phyloP scores from a whole-genome alignment of 2,797 vertebrate genomes.

The Cossypha dichroa region DNA sequence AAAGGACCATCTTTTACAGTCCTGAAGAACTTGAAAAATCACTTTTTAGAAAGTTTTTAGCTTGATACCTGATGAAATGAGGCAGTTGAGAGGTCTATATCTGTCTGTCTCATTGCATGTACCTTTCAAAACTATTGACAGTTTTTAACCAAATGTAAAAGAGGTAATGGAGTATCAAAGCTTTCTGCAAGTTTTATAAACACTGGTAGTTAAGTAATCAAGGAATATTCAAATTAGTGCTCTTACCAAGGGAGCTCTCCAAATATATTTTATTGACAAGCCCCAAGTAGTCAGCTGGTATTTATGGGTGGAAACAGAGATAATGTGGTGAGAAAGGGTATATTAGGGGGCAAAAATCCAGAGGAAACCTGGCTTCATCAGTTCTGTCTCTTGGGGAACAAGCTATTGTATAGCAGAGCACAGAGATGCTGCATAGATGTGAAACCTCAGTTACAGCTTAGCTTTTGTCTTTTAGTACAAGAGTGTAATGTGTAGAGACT shows the following conservation, averaged over 20 bases:
- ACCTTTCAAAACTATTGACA: neutral
- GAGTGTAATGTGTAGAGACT: neutral
- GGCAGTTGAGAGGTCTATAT: rapidly evolving
- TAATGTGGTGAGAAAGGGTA: neutral
- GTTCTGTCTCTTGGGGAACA: neutral
- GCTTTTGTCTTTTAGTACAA: conserved; percentile 9
- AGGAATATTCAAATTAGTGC: neutral
- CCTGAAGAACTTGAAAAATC: neutral
- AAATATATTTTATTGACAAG: neutral
- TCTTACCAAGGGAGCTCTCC: neutral
- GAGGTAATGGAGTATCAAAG: neutral
- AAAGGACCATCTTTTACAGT: neutral
- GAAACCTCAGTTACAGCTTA: neutral
- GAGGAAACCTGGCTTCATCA: neutral
- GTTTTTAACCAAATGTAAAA: neutral
- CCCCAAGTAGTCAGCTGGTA: neutral
- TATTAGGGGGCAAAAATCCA: neutral
- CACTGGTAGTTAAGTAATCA: neutral
- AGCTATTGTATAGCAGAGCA: neutral
- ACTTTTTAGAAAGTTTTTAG: neutral
- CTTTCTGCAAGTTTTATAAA: neutral
- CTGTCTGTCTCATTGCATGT: neutral
- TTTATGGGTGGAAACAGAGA: neutral
- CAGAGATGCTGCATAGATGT: neutral
- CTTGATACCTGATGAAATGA: neutral